phyloP scores from a whole-genome alignment of 2,888 invertebrate genomes.

The Trichogramma dendrolimi region DNA sequence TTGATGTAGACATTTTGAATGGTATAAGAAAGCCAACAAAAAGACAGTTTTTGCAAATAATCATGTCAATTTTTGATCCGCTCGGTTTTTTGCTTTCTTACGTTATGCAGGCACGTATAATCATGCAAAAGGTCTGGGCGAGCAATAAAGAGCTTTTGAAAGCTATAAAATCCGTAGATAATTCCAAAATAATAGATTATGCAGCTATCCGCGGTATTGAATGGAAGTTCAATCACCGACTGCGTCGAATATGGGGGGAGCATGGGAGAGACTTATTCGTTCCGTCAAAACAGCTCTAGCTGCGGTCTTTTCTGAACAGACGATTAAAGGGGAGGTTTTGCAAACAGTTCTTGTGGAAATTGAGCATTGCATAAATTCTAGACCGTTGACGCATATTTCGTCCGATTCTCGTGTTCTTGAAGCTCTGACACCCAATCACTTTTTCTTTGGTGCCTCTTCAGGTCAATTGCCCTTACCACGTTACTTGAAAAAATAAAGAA shows the following conservation, averaged over 20 bases:
- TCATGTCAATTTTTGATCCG: constrained; percentile 37
- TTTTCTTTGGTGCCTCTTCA: constrained; percentile 10
- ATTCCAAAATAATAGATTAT: background rate
- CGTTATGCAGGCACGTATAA: constrained; percentile 27
- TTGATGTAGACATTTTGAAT: background rate
- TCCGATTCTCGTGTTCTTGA: constrained; percentile 1
- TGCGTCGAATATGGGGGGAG: too few relatives aligned
- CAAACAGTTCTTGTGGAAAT: constrained; percentile 10
- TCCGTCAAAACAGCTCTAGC: background rate
- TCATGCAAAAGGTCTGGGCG: constrained; percentile 32
- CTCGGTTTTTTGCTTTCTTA: constrained; percentile 29
- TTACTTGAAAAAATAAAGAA: constrained; percentile 2
- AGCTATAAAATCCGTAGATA: constrained; percentile 3
- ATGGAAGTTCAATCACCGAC: background rate
- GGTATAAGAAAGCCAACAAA: constrained; percentile 13
- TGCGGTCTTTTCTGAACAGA: too few relatives aligned
- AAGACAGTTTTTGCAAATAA: constrained; percentile 25
- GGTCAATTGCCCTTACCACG: background rate
- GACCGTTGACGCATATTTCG: constrained; percentile 8
- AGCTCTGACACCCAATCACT: constrained; percentile 14
- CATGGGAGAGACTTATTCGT: background rate
- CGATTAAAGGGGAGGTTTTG: background rate
- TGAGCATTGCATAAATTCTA: constrained; percentile 10
- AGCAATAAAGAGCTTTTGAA: constrained; percentile 20
- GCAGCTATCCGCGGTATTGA: background rate